Percentiles rank a stretch among this genome's conserved stretches.
phyloP scores from a whole-genome alignment of 2,888 invertebrate genomes.

The Petrophora chlorosata region DNA sequence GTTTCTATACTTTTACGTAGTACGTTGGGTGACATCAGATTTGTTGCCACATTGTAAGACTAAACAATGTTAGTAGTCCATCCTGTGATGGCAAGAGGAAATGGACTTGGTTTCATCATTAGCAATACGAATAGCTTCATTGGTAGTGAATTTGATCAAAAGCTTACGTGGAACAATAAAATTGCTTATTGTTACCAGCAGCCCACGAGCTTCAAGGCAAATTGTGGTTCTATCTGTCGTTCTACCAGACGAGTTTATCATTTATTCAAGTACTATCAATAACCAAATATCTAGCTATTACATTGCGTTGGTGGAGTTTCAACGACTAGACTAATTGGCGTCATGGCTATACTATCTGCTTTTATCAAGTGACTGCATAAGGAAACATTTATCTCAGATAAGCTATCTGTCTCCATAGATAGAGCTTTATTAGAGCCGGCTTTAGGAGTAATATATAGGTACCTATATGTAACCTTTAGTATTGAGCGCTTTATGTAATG shows the following conservation, averaged over 20 bases:
- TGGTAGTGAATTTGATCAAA: not conserved
- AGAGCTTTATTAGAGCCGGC: too few species aligned
- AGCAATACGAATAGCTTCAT: conserved; percentile 17
- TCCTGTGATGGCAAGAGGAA: conserved; percentile 18
- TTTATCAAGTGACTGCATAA: not conserved
- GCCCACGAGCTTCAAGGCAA: conserved; percentile 2
- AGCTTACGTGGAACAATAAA: too few species aligned
- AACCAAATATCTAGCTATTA: conserved; percentile 2
- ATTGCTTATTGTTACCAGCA: too few species aligned
- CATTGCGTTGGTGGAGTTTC: conserved; percentile 5
- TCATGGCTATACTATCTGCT: not conserved
- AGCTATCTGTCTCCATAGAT: not conserved
- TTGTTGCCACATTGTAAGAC: conserved; percentile 18
- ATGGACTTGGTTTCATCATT: conserved; percentile 13
- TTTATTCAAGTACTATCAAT: not conserved
- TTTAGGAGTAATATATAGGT: too few species aligned
- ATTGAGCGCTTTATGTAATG: too few species aligned
- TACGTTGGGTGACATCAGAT: conserved; percentile 9
- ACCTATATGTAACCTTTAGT: too few species aligned
- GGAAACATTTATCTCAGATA: not conserved
- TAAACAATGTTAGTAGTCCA: conserved; percentile 17
- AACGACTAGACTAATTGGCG: conserved; percentile 3
- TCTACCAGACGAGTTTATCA: conserved; percentile 7
- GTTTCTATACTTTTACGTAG: not conserved
- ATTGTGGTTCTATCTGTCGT: not conserved